Base-by-base conservation (phyloP, 2,888 invertebrate species). In the Polylopha cassiicola region DNA sequence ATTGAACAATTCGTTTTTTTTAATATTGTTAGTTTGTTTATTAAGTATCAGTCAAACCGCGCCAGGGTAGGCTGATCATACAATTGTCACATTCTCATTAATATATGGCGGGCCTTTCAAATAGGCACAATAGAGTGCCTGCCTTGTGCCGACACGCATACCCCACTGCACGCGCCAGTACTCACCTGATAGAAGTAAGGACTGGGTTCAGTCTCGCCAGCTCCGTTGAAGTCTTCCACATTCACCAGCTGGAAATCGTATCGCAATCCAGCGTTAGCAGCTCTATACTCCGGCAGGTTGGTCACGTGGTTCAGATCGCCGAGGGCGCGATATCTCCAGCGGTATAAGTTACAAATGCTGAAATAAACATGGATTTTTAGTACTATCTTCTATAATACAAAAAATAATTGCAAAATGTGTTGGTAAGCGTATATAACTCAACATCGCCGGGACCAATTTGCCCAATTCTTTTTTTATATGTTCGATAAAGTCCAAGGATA, bases 171-270 rank as follows among this genome's bases (percentile, higher is more conserved):
- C 30, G 38, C 27, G 7, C 28, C 11, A 31, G 14, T 32, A 5
- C 43, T 50, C 63, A 94, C 95, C 89, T 98, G 99, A 75, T 98
- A 99, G 74, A 99, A 99, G 77, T 96, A 98, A 0, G 99, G 98
- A 73, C 95, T 97, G 0, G 99, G 99, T 69, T 99, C 98, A 0
- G 96, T 93, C 82, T 99, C 99, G 0, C 99, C 99, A 4, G 94
- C 91, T 3, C 96, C 97, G 71, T 98, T 97, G 77, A 97, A 98
- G 73, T 99, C 95, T 51, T 94, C 95, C 0, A 99, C 99, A 73
- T 99, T 94, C 48, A 99, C 89, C 0, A 99, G 87, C 74, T 99
- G 99, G 86, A 94, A 99, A 75, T 99, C 98, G 73, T 91, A 92
- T 1, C 88, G 86, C 55, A 99, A 94, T 2, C 99, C 99, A 0